These are phyloP conservation scores for Orientallactaga bullata DNA, from an alignment of 2,113 vertebrate species.

Conservation along the genomic window DNA sequence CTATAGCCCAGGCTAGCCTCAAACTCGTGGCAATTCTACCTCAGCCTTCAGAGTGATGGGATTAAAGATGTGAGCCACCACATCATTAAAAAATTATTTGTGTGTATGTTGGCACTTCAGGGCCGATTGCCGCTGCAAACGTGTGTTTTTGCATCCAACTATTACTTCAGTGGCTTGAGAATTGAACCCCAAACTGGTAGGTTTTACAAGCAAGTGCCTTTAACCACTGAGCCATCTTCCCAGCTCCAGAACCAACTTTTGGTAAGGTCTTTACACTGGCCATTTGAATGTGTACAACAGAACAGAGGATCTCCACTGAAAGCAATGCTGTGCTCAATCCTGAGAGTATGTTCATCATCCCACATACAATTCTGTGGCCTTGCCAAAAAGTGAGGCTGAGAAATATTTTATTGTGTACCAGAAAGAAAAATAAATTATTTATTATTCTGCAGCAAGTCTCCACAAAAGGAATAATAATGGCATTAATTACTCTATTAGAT, in stretches of 20 bases:
- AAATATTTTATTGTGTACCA: neutral
- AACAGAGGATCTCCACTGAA: neutral
- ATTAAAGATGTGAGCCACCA: no score
- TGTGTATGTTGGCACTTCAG: no score
- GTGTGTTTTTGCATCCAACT: no score
- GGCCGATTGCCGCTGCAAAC: no score
- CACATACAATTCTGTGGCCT: neutral
- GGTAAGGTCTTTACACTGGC: neutral
- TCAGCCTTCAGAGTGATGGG: no score
- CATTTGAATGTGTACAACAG: neutral
- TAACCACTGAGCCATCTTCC: no score
- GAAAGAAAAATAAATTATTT: constrained; percentile 13
- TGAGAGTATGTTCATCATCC: neutral
- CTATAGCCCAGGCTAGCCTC: no score
- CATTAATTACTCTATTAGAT: neutral
- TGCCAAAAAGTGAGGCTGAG: neutral
- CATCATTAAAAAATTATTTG: no score
- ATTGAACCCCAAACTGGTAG: no score
- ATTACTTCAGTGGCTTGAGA: no score
- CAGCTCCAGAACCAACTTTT: neutral
- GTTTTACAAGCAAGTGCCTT: no score
- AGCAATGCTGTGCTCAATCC: neutral
- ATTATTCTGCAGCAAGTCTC: neutral
- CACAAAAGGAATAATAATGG: neutral
- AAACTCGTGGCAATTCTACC: no score